phyloP scores from a whole-genome alignment of 2,888 invertebrate genomes.

The Mesochorus sp. region DNA sequence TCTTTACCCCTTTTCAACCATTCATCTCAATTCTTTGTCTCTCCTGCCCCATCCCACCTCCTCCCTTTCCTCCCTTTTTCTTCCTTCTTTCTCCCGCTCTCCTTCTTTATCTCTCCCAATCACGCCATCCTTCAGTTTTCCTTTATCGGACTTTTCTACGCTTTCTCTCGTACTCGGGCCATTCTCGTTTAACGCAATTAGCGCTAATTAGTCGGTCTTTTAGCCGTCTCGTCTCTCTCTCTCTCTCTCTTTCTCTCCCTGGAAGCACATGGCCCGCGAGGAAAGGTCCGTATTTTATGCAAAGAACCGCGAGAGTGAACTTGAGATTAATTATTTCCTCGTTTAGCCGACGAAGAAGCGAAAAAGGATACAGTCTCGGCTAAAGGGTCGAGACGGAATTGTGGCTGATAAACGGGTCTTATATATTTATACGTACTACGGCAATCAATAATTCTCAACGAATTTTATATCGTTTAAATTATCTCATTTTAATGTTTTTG shows the following conservation, averaged over 20 bases:
- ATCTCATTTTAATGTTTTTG: not conserved
- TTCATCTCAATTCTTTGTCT: slow-evolving; percentile 64
- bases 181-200: slow-evolving; percentile 57
- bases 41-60: slow-evolving; percentile 65
- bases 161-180: slow-evolving; percentile 22
- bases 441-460: slow-evolving; percentile 3
- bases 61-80: slow-evolving; percentile 46
- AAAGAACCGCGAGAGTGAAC: slow-evolving; percentile 55
- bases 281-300: slow-evolving; percentile 44
- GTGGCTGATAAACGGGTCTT: slow-evolving; percentile 21
- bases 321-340: slow-evolving; percentile 59
- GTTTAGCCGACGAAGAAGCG: slow-evolving; percentile 36
- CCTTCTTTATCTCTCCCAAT: slow-evolving; percentile 41
- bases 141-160: slow-evolving; percentile 34
- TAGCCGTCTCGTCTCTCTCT: slow-evolving; percentile 34
- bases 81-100: slow-evolving; percentile 48
- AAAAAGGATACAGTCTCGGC: slow-evolving; percentile 3
- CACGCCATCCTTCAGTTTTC: slow-evolving; percentile 31
- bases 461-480: not conserved
- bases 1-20: slow-evolving; percentile 34
- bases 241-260: too few species aligned
- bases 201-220: slow-evolving; percentile 59
- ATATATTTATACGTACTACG: too few species aligned
- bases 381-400: not conserved
- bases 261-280: slow-evolving; percentile 21